Conservation (phyloP, 1,140 invertebrate genomes). For the Ditylenchus dipsaci region DNA sequence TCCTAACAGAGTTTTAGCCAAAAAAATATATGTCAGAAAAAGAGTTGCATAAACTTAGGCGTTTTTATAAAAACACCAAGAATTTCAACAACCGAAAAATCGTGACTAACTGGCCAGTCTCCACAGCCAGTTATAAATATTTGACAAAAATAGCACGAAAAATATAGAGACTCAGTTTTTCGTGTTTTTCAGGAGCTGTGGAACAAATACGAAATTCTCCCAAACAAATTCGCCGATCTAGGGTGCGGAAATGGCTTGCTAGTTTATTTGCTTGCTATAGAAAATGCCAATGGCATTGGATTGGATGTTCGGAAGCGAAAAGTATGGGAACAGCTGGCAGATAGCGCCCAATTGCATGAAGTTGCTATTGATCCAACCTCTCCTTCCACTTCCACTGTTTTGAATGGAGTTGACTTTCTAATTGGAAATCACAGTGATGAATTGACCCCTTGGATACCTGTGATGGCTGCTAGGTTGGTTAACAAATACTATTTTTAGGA, state of each 20-base stretch:
- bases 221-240: slow-evolving; percentile 74
- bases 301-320: slow-evolving; percentile 81
- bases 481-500: background rate
- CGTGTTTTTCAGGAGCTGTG: slow-evolving; percentile 6
- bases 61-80: too few species aligned
- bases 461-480: slow-evolving; percentile 73
- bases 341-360: slow-evolving; percentile 59
- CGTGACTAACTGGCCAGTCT: too few species aligned
- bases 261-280: slow-evolving; percentile 35
- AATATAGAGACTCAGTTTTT: too few species aligned
- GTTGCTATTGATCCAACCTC: slow-evolving; percentile 47
- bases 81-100: too few species aligned
- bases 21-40: too few species aligned
- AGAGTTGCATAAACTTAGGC: too few species aligned
- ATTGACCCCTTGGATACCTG: slow-evolving; percentile 93
- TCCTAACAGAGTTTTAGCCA: too few species aligned
- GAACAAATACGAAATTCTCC: slow-evolving; percentile 3
- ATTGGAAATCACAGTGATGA: slow-evolving; percentile 99
- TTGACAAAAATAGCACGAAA: too few species aligned
- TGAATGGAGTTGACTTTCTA: slow-evolving; percentile 76
- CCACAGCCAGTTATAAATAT: too few species aligned
- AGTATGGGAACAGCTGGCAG: slow-evolving; percentile 76
- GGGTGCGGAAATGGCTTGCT: slow-evolving; percentile 95
- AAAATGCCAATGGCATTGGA: slow-evolving; percentile 69
- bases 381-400: slow-evolving; percentile 43